Evolutionary conservation across 2,113 vertebrate genomes (phyloP).

Genomic region (Labrus mixtus): DNA sequence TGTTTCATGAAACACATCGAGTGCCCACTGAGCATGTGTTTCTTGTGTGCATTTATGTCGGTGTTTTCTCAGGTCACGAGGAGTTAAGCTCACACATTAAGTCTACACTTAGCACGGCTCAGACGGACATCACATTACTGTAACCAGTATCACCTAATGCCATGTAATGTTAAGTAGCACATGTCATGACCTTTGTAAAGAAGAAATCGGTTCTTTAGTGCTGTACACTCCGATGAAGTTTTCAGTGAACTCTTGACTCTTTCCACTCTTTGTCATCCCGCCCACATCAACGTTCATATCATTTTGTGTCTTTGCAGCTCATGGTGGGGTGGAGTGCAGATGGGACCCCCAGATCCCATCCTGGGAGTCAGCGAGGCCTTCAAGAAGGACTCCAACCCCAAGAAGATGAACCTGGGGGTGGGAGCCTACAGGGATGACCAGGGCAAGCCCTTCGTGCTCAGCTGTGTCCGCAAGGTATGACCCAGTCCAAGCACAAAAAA

Average conservation of each 20-base stretch:
- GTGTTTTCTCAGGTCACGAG: slow-evolving; percentile 44
- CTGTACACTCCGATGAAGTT: background rate
- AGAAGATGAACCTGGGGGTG: slow-evolving; percentile 98
- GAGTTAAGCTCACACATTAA: slow-evolving; percentile 34
- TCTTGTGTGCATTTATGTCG: slow-evolving; percentile 19
- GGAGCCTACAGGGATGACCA: slow-evolving; percentile 95
- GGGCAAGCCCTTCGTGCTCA: slow-evolving; percentile 92
- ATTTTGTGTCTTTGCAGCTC: slow-evolving; percentile 82
- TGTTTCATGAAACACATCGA: slow-evolving; percentile 20
- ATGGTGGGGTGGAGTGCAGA: slow-evolving; percentile 95
- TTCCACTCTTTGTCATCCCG: background rate
- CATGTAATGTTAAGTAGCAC: background rate
- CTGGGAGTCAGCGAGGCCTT: slow-evolving; percentile 95
- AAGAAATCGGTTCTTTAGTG: background rate
- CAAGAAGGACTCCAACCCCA: slow-evolving; percentile 92
- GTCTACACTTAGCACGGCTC: background rate
- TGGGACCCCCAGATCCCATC: slow-evolving; percentile 97
- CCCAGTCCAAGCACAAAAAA: no score
- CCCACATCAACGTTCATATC: background rate
- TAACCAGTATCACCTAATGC: background rate
- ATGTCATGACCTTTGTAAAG: background rate
- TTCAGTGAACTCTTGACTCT: background rate
- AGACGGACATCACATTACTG: background rate
- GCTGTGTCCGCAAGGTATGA: slow-evolving; percentile 91
- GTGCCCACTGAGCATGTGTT: slow-evolving; percentile 6